phyloP scores from a whole-genome alignment of 2,113 vertebrate genomes.

The Alces alces region DNA sequence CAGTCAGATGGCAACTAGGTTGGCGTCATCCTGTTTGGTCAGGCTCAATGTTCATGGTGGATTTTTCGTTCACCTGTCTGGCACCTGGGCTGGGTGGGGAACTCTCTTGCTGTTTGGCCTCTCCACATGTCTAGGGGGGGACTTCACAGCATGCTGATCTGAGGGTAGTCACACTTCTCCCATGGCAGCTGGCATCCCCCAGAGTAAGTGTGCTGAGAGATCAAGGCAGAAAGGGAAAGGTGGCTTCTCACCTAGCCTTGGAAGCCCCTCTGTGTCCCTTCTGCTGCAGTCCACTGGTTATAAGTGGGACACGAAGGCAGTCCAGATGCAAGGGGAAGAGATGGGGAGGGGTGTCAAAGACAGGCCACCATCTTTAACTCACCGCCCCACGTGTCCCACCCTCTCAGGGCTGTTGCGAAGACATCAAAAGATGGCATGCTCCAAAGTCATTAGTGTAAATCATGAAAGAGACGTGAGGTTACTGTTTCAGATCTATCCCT shows the following conservation, averaged over 20 bases:
- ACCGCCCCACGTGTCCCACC: rapidly evolving
- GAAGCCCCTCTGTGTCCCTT: neutral
- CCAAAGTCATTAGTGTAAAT: neutral
- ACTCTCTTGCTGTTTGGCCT: neutral
- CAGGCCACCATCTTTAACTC: neutral
- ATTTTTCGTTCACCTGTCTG: neutral
- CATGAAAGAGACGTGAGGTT: neutral
- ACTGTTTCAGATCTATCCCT: neutral
- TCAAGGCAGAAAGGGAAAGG: neutral
- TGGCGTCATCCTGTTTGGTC: neutral
- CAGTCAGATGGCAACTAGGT: neutral
- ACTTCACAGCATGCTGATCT: neutral
- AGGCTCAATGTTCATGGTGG: neutral
- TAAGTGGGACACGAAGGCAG: neutral
- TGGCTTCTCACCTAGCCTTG: neutral
- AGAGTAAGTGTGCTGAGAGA: neutral
- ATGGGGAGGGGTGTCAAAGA: neutral
- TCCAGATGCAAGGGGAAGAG: neutral
- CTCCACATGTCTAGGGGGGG: neutral
- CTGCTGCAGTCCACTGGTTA: neutral
- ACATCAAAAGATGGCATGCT: neutral
- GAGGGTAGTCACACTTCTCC: neutral
- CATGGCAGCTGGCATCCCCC: neutral
- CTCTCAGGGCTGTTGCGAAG: neutral
- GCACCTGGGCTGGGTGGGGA: neutral